Base-by-base conservation (phyloP, 1,140 invertebrate genomes). In the Acromyrmex charruanus region DNA sequence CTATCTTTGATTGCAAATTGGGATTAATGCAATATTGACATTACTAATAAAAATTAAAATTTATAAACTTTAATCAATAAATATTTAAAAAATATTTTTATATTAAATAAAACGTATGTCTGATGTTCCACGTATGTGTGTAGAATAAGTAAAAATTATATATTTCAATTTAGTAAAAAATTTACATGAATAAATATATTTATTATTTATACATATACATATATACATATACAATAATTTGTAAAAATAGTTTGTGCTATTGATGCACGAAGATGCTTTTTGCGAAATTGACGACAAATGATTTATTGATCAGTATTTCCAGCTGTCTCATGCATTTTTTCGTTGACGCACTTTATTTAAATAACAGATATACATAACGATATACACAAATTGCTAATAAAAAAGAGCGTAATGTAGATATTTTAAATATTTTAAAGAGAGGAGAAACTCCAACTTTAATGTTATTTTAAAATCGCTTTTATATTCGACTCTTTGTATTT, bases 381-480 rank as follows among this genome's bases (percentile, higher is more conserved):
- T 55, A 44, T 58, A 31, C 2, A 28, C 1, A 39, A 65, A n/a
- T 44, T 14, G 53, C 55, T 39, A 28, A 25, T 80, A 39, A 21
- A 72, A 72, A 72, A 44, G 0, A 21, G 0, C 2, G n/a, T 58
- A 58, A 2, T 3, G 3, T 18, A 16, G 7, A 21, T 58, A 58
- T 21, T 31, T 0, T 35, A 44, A 31, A 21, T 51, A 53, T 53
- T 69, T 69, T 2, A 25, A 69, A 80, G n/a, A 55, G 16, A 14
- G n/a, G 3, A 39, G 35, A 69, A 35, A 28, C 14, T 55, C 6
- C 5, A 3, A 44, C n/a, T 80, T 68, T 68, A 66, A 80, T 53
- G 14, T 68, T 53, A 68, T 59, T 53, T 7, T 25, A 39, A 58
- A 82, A 49, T 81, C 0, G 35, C 51, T 81, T 66, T 71, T 59